Evolutionary conservation across 2,797 vertebrate genomes (phyloP), one percentile per base, ranked within the genome.

Genomic region (Anas flavirostris): DNA sequence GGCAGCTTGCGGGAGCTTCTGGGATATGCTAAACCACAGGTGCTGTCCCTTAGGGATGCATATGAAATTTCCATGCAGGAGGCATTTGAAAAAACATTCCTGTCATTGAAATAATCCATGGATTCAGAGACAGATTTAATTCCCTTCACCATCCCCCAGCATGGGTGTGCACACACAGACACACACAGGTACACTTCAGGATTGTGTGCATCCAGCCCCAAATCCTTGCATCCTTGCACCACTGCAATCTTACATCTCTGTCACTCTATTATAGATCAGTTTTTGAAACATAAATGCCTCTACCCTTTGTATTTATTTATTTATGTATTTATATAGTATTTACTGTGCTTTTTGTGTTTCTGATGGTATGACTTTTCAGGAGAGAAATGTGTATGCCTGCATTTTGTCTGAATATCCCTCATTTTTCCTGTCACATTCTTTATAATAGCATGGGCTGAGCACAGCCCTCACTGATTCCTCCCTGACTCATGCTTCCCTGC

Each of bases 231-330:
- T 56, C 26, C 64, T 62, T 66, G 4, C 62, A 63, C 8, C 18
- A 31, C 21, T 28, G 10, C n/a, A 59, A 22, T 74, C 56, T 66
- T 88, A 3, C 33, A 28, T 55, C n/a, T n/a, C 7, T 60, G 19
- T 43, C 22, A 55, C 41, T 80, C n/a, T 44, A 7, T 52, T n/a
- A 53, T 4, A 78, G 29, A n/a, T 9, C 1, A 44, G 3, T 0
- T 59, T 88, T 83, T 33, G 25, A 72, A 83, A 67, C 10, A 63
- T 14, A 79, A 77, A 78, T 18, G 3, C 10, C 15, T 59, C 56
- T 52, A 46, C 7, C 2, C 4, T 39, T 48, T 67, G 16, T 16
- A 15, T 52, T 52, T 26, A 26, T 52, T 28, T 52, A 48, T 25
- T 48, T 25, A 25, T 48, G 46, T 12, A 48, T 59, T 4, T 63